Percentiles rank a stretch among this genome's conserved stretches.
phyloP scores from a whole-genome alignment of 2,113 vertebrate species.

The Struthio camelus region DNA sequence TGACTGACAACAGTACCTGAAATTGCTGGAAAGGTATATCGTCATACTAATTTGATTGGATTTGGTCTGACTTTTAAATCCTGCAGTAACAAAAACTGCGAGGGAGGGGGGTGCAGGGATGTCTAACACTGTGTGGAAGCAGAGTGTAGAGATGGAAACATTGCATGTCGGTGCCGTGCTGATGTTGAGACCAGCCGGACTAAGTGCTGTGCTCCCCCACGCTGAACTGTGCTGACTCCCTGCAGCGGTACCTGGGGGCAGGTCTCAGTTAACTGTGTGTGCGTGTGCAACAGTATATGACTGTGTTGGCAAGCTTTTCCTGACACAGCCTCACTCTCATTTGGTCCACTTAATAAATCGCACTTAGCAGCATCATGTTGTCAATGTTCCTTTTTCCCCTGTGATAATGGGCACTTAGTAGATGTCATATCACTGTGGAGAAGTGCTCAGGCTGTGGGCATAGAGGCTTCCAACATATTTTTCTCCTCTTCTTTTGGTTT shows the following conservation, averaged over 20 bases:
- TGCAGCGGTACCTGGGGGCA: background rate
- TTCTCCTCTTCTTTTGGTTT: background rate
- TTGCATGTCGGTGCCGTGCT: background rate
- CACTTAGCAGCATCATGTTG: background rate
- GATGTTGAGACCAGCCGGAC: background rate
- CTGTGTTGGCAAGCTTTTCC: background rate
- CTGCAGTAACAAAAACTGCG: background rate
- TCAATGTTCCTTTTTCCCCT: background rate
- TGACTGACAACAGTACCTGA: background rate
- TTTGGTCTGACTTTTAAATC: background rate
- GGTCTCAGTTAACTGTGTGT: background rate
- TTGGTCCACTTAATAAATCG: background rate
- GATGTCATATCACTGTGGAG: background rate
- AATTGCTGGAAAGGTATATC: background rate
- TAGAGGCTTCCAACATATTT: background rate
- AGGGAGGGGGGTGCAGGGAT: background rate
- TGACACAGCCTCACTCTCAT: background rate
- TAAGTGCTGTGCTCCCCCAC: rapidly evolving
- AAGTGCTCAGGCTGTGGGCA: background rate
- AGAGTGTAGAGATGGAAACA: background rate
- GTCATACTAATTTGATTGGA: background rate
- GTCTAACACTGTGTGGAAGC: background rate
- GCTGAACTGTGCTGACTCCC: background rate
- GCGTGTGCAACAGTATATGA: too few species aligned
- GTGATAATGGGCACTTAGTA: background rate